Base-by-base conservation (phyloP, 2,888 invertebrate species). In the Sphinx pinastri region DNA sequence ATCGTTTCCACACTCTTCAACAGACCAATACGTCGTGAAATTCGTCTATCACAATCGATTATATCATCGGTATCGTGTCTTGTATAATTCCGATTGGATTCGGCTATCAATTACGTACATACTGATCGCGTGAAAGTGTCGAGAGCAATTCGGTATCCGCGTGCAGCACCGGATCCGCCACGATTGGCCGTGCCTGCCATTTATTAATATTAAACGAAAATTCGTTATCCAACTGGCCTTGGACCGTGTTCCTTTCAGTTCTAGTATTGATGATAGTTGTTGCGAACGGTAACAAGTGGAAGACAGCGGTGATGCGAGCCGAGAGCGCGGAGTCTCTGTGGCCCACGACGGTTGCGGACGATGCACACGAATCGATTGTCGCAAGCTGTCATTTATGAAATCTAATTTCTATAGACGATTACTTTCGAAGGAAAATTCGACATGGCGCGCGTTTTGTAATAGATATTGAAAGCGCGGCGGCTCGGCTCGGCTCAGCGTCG, bases 161-260 rank as follows among this genome's bases (percentile, higher is more conserved):
- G 81, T 88, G 83, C 82, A 86, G 84, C 82, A 85, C 84, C 84
- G 84, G 81, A 86, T 88, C 88, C 86, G 88, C 89, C 90, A 92
- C 91, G 90, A 91, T 88, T 87, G 84, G 81, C 88, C 87, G 84
- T 88, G 88, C 85, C 86, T 87, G 88, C 87, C 87, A 89, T 90
- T 91, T 91, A 92, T 91, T 91, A 91, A 92, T 91, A 92, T 90
- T 89, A 90, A 92, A 92, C 89, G 90, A 93, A 94, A 93, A 93
- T 93, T 92, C 92, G 92, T 92, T 92, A 93, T 93, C 88, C 91
- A 90, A 86, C 83, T 89, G 88, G 92, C 94, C 93, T 93, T 92
- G 92, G 88, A 82, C 84, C 78, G 76, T 81, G 91, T 88, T 90
- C 92, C 93, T 93, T 93, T 93, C 93, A 89, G 92, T 92, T 92